phyloP scores from a whole-genome alignment of 1,140 invertebrate species.

The Drosophila littoralis region DNA sequence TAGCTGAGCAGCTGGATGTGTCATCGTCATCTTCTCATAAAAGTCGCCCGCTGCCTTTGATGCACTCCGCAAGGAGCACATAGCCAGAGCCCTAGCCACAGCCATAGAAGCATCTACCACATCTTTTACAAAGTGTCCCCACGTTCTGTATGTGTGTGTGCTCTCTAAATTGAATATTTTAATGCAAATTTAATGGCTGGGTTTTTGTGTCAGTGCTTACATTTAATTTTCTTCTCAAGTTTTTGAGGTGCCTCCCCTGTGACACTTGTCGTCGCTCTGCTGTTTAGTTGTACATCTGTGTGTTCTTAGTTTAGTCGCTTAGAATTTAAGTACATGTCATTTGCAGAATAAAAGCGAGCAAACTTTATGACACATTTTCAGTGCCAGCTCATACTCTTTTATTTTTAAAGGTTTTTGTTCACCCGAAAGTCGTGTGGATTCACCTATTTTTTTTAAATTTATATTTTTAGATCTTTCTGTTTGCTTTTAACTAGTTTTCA shows the following conservation, averaged over 20 bases:
- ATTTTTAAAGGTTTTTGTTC: too few species aligned
- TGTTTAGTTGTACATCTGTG: not conserved
- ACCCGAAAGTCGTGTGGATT: too few species aligned
- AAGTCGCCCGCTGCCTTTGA: constrained; percentile 62
- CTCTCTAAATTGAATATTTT: constrained; percentile 73
- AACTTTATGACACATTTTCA: constrained; percentile 21
- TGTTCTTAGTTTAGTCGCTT: constrained; percentile 8
- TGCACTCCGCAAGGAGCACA: constrained; percentile 33
- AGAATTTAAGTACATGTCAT: constrained; percentile 35
- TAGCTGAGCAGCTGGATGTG: constrained; percentile 58
- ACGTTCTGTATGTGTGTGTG: constrained; percentile 1
- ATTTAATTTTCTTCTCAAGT: constrained; percentile 66
- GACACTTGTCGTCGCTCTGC: not conserved
- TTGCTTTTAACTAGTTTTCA: too few species aligned
- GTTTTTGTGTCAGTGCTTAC: constrained; percentile 49
- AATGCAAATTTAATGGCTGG: constrained; percentile 77
- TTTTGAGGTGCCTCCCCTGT: constrained; percentile 39
- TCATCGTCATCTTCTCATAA: constrained; percentile 63
- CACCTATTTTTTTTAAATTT: too few species aligned
- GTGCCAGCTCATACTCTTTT: not conserved
- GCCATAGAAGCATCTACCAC: constrained; percentile 48
- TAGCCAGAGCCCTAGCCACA: constrained; percentile 7
- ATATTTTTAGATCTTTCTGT: too few species aligned
- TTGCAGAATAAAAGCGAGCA: constrained; percentile 46
- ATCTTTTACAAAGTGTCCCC: constrained; percentile 24